These are phyloP conservation scores for Cataglyphis albicans DNA, from an alignment of 2,888 invertebrate genomes.

Conservation along the genomic window DNA sequence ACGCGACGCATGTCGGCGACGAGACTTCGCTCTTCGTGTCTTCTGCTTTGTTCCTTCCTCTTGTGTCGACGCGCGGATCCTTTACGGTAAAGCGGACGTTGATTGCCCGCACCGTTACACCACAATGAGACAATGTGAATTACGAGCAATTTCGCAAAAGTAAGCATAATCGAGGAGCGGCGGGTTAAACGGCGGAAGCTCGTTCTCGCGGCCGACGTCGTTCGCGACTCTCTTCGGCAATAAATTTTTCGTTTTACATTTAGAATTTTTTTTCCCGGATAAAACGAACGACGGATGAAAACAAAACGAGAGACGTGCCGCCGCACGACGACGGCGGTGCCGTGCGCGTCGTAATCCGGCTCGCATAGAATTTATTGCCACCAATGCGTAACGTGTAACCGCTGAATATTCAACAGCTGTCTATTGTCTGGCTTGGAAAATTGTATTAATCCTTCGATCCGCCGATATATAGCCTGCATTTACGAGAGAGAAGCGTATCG, in stretches of 20 bases:
- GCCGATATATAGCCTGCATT: not conserved
- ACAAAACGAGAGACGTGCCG: constrained; percentile 16
- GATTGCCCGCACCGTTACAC: constrained; percentile 82
- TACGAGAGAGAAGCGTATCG: not conserved
- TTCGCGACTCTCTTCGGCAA: constrained; percentile 9
- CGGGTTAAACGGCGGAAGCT: constrained; percentile 77
- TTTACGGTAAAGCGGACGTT: constrained; percentile 72
- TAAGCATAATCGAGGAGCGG: constrained; percentile 61
- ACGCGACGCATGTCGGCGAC: not conserved
- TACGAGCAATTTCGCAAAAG: constrained; percentile 79
- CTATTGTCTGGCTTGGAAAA: constrained; percentile 17
- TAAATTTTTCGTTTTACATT: constrained; percentile 49
- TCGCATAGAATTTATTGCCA: constrained; percentile 27
- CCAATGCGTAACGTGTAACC: constrained; percentile 30
- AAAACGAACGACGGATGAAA: constrained; percentile 9
- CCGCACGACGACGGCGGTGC: not conserved
- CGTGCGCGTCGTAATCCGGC: constrained; percentile 25
- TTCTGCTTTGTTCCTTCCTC: constrained; percentile 34
- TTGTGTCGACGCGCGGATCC: constrained; percentile 22
- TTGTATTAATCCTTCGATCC: constrained; percentile 24
- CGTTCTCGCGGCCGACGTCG: constrained; percentile 72
- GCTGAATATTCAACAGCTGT: constrained; percentile 38
- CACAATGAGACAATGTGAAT: constrained; percentile 81
- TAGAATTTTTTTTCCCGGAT: constrained; percentile 25
- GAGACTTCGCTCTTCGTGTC: not conserved